A percentile compares a stretch with the other conserved stretches of the same genome.
phyloP scores from a whole-genome alignment of 2,797 vertebrate species.

The Fratercula arctica region DNA sequence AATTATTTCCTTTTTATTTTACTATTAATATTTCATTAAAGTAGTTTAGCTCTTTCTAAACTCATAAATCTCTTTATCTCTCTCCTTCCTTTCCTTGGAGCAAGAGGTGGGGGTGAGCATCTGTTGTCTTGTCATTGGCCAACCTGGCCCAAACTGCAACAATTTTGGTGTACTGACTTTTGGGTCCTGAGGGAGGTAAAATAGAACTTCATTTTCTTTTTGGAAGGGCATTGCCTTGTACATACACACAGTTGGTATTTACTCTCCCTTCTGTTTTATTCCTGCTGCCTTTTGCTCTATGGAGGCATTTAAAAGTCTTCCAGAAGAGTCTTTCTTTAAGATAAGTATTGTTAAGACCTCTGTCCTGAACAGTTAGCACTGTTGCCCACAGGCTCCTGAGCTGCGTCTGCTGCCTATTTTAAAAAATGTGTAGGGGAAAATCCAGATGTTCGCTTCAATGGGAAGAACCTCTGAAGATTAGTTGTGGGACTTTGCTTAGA shows the following conservation, averaged over 20 bases:
- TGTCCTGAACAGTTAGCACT: not conserved
- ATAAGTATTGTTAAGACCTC: not conserved
- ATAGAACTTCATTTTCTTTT: not conserved
- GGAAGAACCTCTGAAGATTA: not conserved
- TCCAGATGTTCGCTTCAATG: not conserved
- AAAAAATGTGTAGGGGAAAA: not conserved
- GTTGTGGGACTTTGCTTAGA: not conserved
- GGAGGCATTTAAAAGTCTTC: not conserved
- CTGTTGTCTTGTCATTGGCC: too few relatives aligned
- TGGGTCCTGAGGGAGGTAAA: not conserved
- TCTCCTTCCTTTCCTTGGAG: too few relatives aligned
- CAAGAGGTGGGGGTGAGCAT: too few relatives aligned
- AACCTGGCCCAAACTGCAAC: too few relatives aligned
- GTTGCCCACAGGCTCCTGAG: not conserved
- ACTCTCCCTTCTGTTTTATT: not conserved
- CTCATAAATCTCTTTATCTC: too few relatives aligned
- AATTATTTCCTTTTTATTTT: too few relatives aligned
- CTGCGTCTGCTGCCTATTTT: not conserved
- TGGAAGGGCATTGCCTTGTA: not conserved
- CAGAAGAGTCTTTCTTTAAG: not conserved
- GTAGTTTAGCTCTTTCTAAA: too few relatives aligned
- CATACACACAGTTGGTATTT: not conserved
- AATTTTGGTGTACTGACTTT: not conserved
- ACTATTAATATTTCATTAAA: too few relatives aligned
- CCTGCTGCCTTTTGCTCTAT: not conserved